phyloP scores from a whole-genome alignment of 2,113 vertebrate species.

The Pontoporia blainvillei region DNA sequence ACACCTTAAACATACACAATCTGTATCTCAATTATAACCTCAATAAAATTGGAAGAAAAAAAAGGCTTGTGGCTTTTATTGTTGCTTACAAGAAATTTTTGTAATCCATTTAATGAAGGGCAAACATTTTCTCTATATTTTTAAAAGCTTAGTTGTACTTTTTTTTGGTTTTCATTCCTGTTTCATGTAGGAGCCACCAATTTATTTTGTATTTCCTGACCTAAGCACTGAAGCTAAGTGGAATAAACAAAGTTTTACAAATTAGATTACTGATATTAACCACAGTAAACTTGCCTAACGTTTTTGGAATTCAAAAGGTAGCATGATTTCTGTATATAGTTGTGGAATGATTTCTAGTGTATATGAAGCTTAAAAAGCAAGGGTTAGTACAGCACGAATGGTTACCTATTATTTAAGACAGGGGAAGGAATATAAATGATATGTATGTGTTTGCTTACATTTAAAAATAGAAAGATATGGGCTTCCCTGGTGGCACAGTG shows the following conservation, averaged over 20 bases:
- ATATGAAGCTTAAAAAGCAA: neutral
- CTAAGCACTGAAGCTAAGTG: neutral
- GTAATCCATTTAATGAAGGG: neutral
- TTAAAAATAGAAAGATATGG: neutral
- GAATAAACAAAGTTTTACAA: neutral
- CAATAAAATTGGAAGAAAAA: neutral
- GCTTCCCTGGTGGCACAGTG: too few species aligned
- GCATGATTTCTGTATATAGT: neutral
- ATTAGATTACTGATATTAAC: neutral
- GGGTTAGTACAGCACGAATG: neutral
- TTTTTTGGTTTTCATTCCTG: neutral
- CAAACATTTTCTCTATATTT: neutral
- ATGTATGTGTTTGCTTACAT: neutral
- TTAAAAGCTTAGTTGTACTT: neutral
- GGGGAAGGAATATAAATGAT: neutral
- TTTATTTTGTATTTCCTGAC: constrained; percentile 13
- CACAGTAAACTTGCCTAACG: neutral
- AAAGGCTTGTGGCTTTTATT: neutral
- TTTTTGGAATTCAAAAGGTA: neutral
- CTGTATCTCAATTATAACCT: neutral
- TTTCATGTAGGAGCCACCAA: neutral
- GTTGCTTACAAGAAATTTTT: neutral
- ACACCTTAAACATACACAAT: neutral
- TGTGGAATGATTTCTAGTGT: neutral
- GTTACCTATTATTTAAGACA: neutral